A percentile compares a stretch with the other conserved stretches of the same genome.
These are phyloP conservation scores for Plagodis pulveraria DNA, from an alignment of 2,888 invertebrate genomes.

Conservation along the genomic window DNA sequence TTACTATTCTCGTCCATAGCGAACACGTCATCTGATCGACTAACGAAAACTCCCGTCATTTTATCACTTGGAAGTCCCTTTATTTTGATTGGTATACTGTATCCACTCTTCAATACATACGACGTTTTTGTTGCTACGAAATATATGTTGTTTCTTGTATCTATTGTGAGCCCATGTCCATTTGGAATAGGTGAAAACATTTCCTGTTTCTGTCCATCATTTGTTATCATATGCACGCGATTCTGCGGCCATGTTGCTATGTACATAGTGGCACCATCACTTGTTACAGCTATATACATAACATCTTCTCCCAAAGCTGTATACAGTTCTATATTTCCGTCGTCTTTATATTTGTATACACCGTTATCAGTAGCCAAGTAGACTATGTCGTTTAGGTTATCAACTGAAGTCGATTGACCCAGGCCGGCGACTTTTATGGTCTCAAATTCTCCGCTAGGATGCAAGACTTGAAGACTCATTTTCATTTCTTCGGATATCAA, in stretches of 20 bases:
- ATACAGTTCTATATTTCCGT: slow-evolving; percentile 61
- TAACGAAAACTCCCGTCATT: slow-evolving; percentile 72
- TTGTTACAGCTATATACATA: slow-evolving; percentile 71
- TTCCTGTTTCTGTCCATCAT: slow-evolving; percentile 66
- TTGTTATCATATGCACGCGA: slow-evolving; percentile 68
- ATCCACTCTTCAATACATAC: slow-evolving; percentile 63
- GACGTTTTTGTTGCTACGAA: slow-evolving; percentile 73
- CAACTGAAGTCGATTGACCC: slow-evolving; percentile 74
- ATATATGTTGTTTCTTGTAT: slow-evolving; percentile 71
- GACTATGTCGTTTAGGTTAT: slow-evolving; percentile 77
- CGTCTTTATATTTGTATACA: slow-evolving; percentile 73
- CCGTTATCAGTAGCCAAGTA: slow-evolving; percentile 79
- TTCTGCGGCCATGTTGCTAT: slow-evolving; percentile 80
- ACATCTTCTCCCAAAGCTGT: slow-evolving; percentile 75
- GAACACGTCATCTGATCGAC: slow-evolving; percentile 67
- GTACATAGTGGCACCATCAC: slow-evolving; percentile 65
- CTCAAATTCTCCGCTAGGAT: slow-evolving; percentile 61
- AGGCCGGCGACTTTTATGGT: slow-evolving; percentile 69
- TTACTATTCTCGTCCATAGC: slow-evolving; percentile 77
- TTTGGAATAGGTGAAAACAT: slow-evolving; percentile 67
- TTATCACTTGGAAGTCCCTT: slow-evolving; percentile 68
- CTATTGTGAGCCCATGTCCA: slow-evolving; percentile 73
- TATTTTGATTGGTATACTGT: slow-evolving; percentile 67
- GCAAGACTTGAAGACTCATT: slow-evolving; percentile 67
- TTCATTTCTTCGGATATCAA: slow-evolving; percentile 74